These are phyloP conservation scores for Characodon lateralis DNA, from an alignment of 2,797 vertebrate species.

Conservation along the genomic window DNA sequence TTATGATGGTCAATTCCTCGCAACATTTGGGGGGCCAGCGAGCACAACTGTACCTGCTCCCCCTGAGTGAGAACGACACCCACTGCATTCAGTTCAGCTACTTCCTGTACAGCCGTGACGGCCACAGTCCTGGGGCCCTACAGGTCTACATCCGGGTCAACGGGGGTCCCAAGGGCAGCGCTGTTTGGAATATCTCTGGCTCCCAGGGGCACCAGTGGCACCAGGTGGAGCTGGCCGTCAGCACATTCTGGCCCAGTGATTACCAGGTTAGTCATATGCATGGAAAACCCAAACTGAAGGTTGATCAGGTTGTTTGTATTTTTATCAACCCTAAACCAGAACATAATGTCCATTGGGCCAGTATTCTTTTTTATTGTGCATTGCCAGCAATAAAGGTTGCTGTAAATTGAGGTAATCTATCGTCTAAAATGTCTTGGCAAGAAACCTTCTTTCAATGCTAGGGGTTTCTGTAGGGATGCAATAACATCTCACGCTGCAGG, in stretches of 20 bases:
- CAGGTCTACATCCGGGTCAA: constrained; percentile 89
- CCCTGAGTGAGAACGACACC: constrained; percentile 94
- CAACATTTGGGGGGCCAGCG: constrained; percentile 86
- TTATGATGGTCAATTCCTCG: constrained; percentile 95
- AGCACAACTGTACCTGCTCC: constrained; percentile 88
- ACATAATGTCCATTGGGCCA: not conserved
- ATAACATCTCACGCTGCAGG: not conserved
- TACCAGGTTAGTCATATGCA: constrained; percentile 83
- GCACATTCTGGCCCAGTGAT: constrained; percentile 96
- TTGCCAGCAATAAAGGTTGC: not conserved
- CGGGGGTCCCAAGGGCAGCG: constrained; percentile 86
- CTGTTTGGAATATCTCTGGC: constrained; percentile 91
- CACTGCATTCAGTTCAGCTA: constrained; percentile 99
- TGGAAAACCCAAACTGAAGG: not conserved
- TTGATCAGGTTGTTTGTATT: not conserved
- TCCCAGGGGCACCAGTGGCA: constrained; percentile 93
- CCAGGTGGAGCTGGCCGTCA: constrained; percentile 93
- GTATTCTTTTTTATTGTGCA: not conserved
- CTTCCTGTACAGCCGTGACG: constrained; percentile 92
- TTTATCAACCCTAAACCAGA: not conserved
- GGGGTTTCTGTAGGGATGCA: not conserved
- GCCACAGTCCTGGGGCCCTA: constrained; percentile 90
- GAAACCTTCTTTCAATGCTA: too few species aligned
- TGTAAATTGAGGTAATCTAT: not conserved
- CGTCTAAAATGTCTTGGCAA: not conserved